Percentiles rank a stretch among this genome's conserved stretches.
phyloP scores from a whole-genome alignment of 2,113 vertebrate species.

The Apistogramma diplotaenia region DNA sequence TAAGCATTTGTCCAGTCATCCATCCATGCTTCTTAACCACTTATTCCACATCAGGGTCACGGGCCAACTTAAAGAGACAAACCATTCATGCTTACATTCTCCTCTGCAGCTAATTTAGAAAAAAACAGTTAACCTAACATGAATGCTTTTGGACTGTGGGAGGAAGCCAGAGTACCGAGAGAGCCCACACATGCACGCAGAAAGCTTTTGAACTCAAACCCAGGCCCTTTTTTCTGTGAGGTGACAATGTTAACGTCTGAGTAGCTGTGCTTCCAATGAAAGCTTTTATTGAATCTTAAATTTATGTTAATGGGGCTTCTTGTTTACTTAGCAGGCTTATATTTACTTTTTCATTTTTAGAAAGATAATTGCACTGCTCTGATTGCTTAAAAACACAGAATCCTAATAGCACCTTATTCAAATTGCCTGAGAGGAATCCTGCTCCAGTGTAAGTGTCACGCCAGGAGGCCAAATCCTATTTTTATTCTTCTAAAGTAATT shows the following conservation, averaged over 20 bases:
- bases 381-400: conserved; percentile 10
- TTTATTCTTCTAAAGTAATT: conserved; percentile 3
- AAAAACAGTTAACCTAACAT: neutral
- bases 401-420: neutral
- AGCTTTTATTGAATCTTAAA: neutral
- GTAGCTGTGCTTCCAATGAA: neutral
- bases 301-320: neutral
- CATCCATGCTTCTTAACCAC: neutral
- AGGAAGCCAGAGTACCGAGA: neutral
- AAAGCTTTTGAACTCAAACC: neutral
- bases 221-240: neutral
- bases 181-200: neutral
- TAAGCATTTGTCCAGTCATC: neutral
- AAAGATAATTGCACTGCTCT: conserved; percentile 1
- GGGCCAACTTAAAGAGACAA: neutral
- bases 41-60: neutral
- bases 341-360: neutral
- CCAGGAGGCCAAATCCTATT: neutral
- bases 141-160: neutral
- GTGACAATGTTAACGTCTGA: neutral
- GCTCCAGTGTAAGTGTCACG: neutral
- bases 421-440: neutral
- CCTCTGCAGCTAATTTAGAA: neutral
- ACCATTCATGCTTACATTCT: neutral
- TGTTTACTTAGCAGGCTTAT: neutral